phyloP scores from a whole-genome alignment of 2,113 vertebrate genomes.

The Myotis yumanensis region DNA sequence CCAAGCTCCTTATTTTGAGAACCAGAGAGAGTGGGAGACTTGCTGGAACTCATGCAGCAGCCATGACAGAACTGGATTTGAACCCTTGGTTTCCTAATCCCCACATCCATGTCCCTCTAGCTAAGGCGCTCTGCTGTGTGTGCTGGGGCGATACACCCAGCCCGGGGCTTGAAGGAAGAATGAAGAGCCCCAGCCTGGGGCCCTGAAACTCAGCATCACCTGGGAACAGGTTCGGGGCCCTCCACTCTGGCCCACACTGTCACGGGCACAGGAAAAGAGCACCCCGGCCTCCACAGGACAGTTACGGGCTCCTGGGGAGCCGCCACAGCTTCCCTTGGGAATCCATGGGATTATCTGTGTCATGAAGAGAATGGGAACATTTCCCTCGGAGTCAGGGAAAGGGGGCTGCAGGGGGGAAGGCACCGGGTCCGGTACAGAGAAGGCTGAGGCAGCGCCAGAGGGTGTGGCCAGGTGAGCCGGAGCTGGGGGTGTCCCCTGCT shows the following conservation, averaged over 20 bases:
- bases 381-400: not conserved
- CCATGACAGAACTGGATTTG: not conserved
- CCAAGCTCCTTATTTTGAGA: not conserved
- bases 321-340: not conserved
- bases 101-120: not conserved
- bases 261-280: not conserved
- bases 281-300: not conserved
- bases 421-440: not conserved
- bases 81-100: not conserved
- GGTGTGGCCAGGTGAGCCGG: not conserved
- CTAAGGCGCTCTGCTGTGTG: not conserved
- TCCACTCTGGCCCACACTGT: not conserved
- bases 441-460: not conserved
- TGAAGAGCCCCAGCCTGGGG: not conserved
- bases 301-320: not conserved
- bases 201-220: not conserved
- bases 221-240: not conserved
- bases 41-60: not conserved
- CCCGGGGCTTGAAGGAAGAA: not conserved
- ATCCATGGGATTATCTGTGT: not conserved
- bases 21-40: not conserved
- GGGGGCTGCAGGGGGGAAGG: not conserved
- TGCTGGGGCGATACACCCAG: not conserved
- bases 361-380: not conserved
- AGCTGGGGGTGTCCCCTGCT: not conserved